Evolutionary conservation across 2,113 vertebrate species (phyloP), one percentile per base, ranked within the genome.

Genomic region (Scytalopus superciliaris): DNA sequence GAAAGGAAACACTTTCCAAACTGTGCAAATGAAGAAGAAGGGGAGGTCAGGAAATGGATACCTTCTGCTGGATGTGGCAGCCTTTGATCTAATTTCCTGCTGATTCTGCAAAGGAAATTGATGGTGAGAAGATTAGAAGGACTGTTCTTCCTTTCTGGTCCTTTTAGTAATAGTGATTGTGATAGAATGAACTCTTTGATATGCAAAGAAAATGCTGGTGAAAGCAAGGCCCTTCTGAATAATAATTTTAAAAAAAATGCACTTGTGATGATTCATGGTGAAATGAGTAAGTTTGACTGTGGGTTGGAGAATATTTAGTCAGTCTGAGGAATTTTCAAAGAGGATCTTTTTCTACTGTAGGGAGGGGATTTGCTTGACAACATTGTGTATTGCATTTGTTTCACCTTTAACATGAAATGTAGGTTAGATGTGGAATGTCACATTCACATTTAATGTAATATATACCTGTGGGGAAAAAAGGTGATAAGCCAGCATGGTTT

Each of bases 381-480:
- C 8, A 6, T 5, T 17, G 9, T 40, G 10, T n/a, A 10, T 60
- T 87, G 11, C 27, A 24, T 80, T 64, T 83, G 39, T 84, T 63
- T 91, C 37, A 50, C 19, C 33, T 67, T n/a, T 31, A 49, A 35
- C 3, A 22, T 57, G 42, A 72, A 57, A 52, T 4, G 14, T 21
- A 39, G 35, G 40, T 66, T 55, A 67, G 88, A 81, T 2, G 1
- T 37, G 42, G 92, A 96, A 78, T 52, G 47, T 12, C 24, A 14
- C 6, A 2, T 30, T 84, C 55, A 39, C 8, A 6, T 62, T 81
- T 63, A 45, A 22, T 63, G 19, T 12, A 55, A 40, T 23, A 12
- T 22, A 24, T 24, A 74, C 3, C 3, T 37, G 5, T 1, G 2
- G 2, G 6, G 0, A 1, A 12, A 6, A 15, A 13, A 22, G 5